These are phyloP conservation scores for Apis laboriosa DNA, from an alignment of 1,140 invertebrate genomes.

Conservation along the genomic window DNA sequence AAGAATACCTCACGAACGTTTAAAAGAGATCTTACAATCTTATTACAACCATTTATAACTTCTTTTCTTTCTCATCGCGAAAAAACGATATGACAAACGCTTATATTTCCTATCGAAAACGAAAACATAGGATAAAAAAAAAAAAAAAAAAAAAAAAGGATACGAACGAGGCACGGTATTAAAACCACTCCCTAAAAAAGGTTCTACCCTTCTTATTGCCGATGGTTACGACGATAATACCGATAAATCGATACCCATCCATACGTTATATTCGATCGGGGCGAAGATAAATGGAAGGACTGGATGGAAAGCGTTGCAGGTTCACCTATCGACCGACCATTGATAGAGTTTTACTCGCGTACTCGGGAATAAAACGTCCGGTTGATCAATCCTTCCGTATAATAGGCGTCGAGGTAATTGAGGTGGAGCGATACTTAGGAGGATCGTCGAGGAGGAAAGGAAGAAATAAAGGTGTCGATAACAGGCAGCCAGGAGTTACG, in stretches of 20 bases:
- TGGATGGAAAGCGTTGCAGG: slow-evolving; percentile 1
- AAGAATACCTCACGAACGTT: no score
- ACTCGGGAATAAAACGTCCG: slow-evolving; percentile 22
- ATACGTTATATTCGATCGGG: not conserved
- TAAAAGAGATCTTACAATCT: no score
- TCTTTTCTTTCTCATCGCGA: no score
- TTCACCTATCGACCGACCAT: slow-evolving; percentile 1
- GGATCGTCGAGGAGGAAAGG: not conserved
- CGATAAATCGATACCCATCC: slow-evolving; percentile 15
- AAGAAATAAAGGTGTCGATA: slow-evolving; percentile 33
- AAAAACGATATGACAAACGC: no score
- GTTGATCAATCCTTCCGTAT: slow-evolving; percentile 25
- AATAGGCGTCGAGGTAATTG: slow-evolving; percentile 35
- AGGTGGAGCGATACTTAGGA: not conserved
- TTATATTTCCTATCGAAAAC: no score
- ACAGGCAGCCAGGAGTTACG: not conserved
- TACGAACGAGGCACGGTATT: not conserved
- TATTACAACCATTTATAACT: no score
- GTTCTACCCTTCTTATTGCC: not conserved
- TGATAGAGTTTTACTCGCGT: slow-evolving; percentile 20
- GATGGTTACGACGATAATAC: not conserved
- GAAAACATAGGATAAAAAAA: no score
- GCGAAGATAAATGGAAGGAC: slow-evolving; percentile 24
- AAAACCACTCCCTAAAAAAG: not conserved
- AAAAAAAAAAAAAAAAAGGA: no score